phyloP scores from a whole-genome alignment of 2,113 vertebrate genomes.

The Alouatta palliata region DNA sequence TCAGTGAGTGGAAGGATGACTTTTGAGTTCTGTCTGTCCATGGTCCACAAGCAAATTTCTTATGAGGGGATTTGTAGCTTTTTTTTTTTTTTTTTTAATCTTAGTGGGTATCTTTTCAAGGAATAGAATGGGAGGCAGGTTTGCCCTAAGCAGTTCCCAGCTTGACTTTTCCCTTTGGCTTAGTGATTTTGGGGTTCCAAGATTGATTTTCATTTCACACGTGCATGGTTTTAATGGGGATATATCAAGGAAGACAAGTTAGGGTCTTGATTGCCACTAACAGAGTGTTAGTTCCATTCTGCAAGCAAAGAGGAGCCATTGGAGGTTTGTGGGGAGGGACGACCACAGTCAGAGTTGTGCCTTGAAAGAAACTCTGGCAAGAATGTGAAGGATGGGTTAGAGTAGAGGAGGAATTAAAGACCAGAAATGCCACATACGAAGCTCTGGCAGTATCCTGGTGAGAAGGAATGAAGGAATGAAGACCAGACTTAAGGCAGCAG shows the following conservation, averaged over 20 bases:
- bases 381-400: background rate
- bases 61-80: too few relatives aligned
- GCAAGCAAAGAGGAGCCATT: background rate
- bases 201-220: too few relatives aligned
- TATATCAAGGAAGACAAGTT: background rate
- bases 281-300: background rate
- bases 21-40: too few relatives aligned
- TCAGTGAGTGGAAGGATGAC: too few relatives aligned
- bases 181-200: too few relatives aligned
- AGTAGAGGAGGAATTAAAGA: background rate
- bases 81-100: too few relatives aligned
- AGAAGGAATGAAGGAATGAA: background rate
- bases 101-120: too few relatives aligned
- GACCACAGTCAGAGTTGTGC: background rate
- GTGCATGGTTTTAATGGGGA: background rate
- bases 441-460: background rate
- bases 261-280: background rate
- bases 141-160: too few relatives aligned
- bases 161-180: too few relatives aligned
- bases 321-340: background rate
- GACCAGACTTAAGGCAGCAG: background rate
- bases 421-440: too few relatives aligned
- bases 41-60: too few relatives aligned
- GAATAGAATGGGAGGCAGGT: too few relatives aligned
- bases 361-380: background rate